A percentile compares a stretch with the other conserved stretches of the same genome.
Evolutionary conservation across 37 sponge, comb jelly and placozoan species (phyloP).

Genomic region (Cliona cf. orientalis): DNA sequence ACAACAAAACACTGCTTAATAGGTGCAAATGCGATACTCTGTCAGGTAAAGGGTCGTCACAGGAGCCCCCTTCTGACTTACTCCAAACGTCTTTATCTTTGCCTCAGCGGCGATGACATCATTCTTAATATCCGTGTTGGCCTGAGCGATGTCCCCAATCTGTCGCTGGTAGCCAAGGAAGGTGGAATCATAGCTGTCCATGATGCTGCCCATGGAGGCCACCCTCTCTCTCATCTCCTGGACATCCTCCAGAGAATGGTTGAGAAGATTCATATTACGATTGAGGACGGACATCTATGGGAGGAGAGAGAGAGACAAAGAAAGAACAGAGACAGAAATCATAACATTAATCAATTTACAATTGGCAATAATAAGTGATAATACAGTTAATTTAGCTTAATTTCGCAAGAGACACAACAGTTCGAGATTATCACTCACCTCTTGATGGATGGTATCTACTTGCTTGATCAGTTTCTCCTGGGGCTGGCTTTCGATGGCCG

Average conservation of each 20-base stretch:
- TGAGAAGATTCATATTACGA: background rate
- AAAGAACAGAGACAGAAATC: too few species aligned
- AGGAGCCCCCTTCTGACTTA: too few species aligned
- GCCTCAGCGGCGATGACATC: background rate
- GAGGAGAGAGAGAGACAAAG: background rate
- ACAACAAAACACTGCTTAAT: too few species aligned
- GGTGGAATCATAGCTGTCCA: conserved; percentile 16
- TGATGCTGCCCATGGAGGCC: conserved; percentile 13
- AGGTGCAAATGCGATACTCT: too few species aligned
- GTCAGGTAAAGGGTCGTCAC: too few species aligned
- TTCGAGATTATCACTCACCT: background rate
- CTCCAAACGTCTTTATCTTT: background rate
- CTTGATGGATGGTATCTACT: conserved; percentile 23
- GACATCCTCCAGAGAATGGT: background rate
- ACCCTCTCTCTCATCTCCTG: conserved; percentile 15
- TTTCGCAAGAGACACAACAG: too few species aligned
- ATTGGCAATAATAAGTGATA: background rate
- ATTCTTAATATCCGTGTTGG: conserved; percentile 35
- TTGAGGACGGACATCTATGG: conserved; percentile 6
- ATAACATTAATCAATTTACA: background rate
- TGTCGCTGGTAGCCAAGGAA: background rate
- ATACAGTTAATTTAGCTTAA: background rate
- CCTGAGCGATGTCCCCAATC: conserved; percentile 17
- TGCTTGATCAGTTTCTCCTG: conserved; percentile 20
- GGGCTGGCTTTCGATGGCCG: conserved; percentile 1